These are phyloP conservation scores for Fopius arisanus DNA, from an alignment of 1,140 invertebrate genomes.

Conservation along the genomic window DNA sequence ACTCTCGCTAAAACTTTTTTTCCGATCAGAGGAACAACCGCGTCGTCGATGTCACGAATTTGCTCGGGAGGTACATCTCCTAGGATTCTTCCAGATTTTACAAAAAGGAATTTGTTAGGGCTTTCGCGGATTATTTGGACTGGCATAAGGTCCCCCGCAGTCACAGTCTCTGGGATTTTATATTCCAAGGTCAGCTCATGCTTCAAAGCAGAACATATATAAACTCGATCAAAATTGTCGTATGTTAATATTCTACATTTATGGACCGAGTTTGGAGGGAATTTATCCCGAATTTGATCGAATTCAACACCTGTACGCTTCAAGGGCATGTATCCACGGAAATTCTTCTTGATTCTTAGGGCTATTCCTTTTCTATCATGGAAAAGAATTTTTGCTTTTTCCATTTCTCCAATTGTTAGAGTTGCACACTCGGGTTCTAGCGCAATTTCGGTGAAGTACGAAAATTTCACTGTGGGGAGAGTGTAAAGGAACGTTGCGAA, in stretches of 20 bases:
- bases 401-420: conserved; percentile 63
- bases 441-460: conserved; percentile 66
- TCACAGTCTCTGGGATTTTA: conserved; percentile 63
- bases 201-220: conserved; percentile 69
- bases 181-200: conserved; percentile 63
- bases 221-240: conserved; percentile 66
- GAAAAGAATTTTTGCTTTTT: conserved; percentile 62
- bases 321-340: conserved; percentile 68
- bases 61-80: conserved; percentile 54
- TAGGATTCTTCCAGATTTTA: conserved; percentile 50
- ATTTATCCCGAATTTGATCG: conserved; percentile 60
- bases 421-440: conserved; percentile 47
- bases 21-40: conserved; percentile 58
- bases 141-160: conserved; percentile 64
- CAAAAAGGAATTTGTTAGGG: conserved; percentile 46
- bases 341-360: conserved; percentile 63
- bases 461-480: conserved; percentile 73
- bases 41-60: conserved; percentile 35
- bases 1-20: conserved; percentile 66
- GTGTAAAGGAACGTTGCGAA: conserved; percentile 72
- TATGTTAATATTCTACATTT: conserved; percentile 69
- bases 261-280: conserved; percentile 64
- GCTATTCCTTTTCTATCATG: conserved; percentile 66
- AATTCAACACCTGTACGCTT: conserved; percentile 61
- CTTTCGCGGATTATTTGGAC: conserved; percentile 57